Evolutionary conservation across 2,888 invertebrate species (phyloP).

Genomic region (Sylvicola fuscatus): DNA sequence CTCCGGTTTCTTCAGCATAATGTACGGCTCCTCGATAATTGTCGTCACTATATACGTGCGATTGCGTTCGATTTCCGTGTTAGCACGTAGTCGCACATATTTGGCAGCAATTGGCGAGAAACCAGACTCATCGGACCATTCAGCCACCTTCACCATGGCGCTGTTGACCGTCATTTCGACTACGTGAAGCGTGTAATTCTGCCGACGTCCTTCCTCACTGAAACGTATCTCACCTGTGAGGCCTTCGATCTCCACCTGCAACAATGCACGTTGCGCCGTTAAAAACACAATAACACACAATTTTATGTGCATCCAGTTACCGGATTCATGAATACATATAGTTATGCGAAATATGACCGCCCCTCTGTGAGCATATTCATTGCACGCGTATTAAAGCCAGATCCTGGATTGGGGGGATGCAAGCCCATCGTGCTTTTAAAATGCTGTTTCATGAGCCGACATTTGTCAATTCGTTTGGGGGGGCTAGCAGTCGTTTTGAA

Average conservation of each 20-base stretch:
- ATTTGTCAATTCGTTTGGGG: too few relatives aligned
- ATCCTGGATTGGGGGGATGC: too few relatives aligned
- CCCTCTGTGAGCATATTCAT: too few relatives aligned
- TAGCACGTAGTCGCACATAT: conserved; percentile 48
- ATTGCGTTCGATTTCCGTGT: conserved; percentile 54
- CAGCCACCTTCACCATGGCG: conserved; percentile 78
- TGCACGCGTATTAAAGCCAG: too few relatives aligned
- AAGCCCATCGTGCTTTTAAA: too few relatives aligned
- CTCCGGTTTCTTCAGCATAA: conserved; percentile 52
- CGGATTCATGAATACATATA: too few relatives aligned
- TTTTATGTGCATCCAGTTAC: too few relatives aligned
- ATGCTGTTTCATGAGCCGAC: too few relatives aligned
- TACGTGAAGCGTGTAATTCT: conserved; percentile 75
- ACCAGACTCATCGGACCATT: conserved; percentile 68
- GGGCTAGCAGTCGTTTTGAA: too few relatives aligned
- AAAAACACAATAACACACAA: too few relatives aligned
- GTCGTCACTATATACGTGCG: conserved; percentile 75
- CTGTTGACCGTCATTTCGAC: conserved; percentile 89
- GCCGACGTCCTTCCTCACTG: conserved; percentile 71
- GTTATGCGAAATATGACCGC: too few relatives aligned
- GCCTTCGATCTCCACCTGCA: conserved; percentile 75
- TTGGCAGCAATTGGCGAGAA: conserved; percentile 54
- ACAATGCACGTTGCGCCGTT: too few relatives aligned
- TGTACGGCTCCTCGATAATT: conserved; percentile 71
- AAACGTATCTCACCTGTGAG: conserved; percentile 81